These are phyloP conservation scores for Zygaena filipendulae DNA, from an alignment of 2,888 invertebrate genomes.

Conservation along the genomic window DNA sequence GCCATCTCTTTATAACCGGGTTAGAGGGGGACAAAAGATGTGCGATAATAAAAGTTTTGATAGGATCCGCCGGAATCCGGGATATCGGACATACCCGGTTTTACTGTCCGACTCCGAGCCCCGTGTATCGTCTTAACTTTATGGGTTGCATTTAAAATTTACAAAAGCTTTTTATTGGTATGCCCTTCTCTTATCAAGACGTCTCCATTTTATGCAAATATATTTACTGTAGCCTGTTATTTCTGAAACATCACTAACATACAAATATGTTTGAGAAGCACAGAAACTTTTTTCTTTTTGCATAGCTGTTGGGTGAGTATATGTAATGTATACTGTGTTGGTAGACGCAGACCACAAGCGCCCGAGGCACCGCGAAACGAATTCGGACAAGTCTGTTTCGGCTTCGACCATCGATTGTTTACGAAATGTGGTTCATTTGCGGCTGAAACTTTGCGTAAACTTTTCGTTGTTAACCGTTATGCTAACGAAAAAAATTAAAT, in stretches of 20 bases:
- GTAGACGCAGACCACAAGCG: too few species aligned
- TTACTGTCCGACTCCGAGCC: conserved; percentile 35
- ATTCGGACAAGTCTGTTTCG: conserved; percentile 23
- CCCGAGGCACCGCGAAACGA: too few species aligned
- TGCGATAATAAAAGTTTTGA: conserved; percentile 61
- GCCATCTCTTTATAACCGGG: conserved; percentile 47
- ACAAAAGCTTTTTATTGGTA: conserved; percentile 39
- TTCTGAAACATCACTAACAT: too few species aligned
- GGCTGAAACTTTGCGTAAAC: conserved; percentile 26
- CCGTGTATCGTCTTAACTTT: conserved; percentile 51
- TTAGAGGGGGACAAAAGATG: conserved; percentile 47
- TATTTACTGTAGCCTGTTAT: too few species aligned
- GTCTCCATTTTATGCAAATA: too few species aligned
- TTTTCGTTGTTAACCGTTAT: too few species aligned
- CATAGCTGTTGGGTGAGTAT: too few species aligned
- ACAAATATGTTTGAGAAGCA: too few species aligned
- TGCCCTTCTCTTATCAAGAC: background rate
- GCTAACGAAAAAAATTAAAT: too few species aligned
- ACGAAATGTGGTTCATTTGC: conserved; percentile 37
- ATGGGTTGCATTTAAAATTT: conserved; percentile 43
- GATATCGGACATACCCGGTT: conserved; percentile 55
- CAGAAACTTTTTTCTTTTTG: too few species aligned
- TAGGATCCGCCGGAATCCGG: conserved; percentile 55
- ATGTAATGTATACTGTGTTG: too few species aligned
- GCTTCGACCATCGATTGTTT: conserved; percentile 39